These are phyloP conservation scores for Bombyx huttoni DNA, from an alignment of 2,888 invertebrate species.

Conservation along the genomic window DNA sequence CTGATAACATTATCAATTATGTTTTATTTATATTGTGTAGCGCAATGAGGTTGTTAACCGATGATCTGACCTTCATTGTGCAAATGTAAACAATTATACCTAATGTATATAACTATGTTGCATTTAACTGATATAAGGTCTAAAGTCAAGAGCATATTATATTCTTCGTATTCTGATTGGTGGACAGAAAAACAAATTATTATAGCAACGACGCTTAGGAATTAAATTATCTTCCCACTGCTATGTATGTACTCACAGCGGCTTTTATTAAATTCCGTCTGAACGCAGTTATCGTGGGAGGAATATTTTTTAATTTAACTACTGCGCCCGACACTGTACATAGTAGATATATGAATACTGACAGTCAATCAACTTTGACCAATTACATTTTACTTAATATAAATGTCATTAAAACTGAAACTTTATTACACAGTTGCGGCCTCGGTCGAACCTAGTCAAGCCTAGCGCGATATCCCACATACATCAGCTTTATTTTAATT, in stretches of 20 bases:
- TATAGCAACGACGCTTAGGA: neutral
- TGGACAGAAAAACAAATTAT: neutral
- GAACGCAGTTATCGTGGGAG: neutral
- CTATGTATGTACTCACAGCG: neutral
- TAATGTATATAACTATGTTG: neutral
- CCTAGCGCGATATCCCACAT: too few relatives aligned
- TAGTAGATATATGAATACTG: too few relatives aligned
- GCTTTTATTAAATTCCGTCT: neutral
- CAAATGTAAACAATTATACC: constrained; percentile 8
- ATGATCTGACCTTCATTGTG: constrained; percentile 29
- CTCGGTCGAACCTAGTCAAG: too few relatives aligned
- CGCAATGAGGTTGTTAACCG: constrained; percentile 28
- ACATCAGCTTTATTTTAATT: too few relatives aligned
- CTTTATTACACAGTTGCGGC: too few relatives aligned
- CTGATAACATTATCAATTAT: constrained; percentile 23
- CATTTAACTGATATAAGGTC: neutral
- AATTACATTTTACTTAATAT: too few relatives aligned
- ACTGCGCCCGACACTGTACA: too few relatives aligned
- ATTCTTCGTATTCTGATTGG: neutral
- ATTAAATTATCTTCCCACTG: neutral
- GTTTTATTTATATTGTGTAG: constrained; percentile 23
- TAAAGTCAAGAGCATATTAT: neutral
- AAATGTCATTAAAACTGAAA: too few relatives aligned
- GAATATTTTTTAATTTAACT: neutral
- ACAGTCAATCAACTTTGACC: too few relatives aligned